Percentiles rank a stretch among this genome's conserved stretches.
phyloP scores from a whole-genome alignment of 2,113 vertebrate species.

The Galemys pyrenaicus region DNA sequence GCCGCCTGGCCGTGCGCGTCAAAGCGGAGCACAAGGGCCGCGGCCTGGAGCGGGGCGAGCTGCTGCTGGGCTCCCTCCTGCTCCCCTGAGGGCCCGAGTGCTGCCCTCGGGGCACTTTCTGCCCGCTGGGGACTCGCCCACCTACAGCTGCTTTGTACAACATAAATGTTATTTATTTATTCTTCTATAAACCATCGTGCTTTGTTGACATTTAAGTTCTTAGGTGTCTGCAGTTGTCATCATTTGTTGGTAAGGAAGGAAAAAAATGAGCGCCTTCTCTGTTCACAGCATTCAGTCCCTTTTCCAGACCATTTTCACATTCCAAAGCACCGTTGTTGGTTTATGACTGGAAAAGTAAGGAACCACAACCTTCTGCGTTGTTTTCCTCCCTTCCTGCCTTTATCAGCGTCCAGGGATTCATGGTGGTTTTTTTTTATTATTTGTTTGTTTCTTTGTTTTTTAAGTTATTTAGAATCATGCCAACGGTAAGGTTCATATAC shows the following conservation, averaged over 20 bases:
- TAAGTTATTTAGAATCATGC: background rate
- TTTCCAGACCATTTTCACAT: background rate
- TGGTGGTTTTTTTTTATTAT: background rate
- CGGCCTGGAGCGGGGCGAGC: constrained; percentile 85
- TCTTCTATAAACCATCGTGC: constrained; percentile 48
- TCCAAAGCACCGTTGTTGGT: background rate
- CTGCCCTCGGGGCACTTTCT: background rate
- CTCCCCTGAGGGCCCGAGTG: background rate
- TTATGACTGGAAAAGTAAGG: background rate
- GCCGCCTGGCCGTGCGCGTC: constrained; percentile 86
- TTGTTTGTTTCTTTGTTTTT: background rate
- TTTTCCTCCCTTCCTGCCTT: background rate
- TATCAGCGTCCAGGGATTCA: background rate
- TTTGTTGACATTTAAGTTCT: background rate
- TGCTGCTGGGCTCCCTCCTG: constrained; percentile 41
- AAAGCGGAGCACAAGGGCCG: constrained; percentile 91
- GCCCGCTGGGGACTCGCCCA: background rate
- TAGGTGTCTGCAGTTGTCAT: background rate
- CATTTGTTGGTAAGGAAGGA: background rate
- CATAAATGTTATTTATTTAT: constrained; percentile 48
- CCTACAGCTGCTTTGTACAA: background rate
- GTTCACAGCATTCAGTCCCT: background rate
- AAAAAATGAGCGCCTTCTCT: background rate
- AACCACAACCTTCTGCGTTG: background rate
- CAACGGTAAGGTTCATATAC: background rate